Conservation (phyloP, 2,113 vertebrate species). For the Zeus faber region DNA sequence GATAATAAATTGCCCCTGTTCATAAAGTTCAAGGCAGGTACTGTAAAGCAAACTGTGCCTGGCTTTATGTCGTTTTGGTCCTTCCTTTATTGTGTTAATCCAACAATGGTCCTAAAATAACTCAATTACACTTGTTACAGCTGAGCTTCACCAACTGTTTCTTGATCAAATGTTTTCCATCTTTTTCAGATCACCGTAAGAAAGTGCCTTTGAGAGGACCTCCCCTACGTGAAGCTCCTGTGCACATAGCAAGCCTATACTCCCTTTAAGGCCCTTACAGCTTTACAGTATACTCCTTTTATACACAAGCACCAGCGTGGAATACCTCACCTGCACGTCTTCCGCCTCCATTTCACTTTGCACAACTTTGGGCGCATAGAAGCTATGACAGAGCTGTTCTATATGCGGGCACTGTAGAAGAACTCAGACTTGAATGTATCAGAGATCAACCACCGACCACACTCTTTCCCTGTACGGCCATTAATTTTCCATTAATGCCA, state of each 20-base stretch:
- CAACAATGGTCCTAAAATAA: no score
- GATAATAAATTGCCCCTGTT: no score
- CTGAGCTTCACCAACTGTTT: not conserved
- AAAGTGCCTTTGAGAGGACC: slow-evolving; percentile 84
- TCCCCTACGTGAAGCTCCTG: slow-evolving; percentile 59
- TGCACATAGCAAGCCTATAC: slow-evolving; percentile 42
- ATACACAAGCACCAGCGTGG: slow-evolving; percentile 44
- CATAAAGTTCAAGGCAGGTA: no score
- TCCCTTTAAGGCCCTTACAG: slow-evolving; percentile 65
- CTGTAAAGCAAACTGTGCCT: no score
- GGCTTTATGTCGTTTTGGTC: no score
- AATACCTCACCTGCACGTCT: slow-evolving; percentile 72
- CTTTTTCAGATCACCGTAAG: slow-evolving; percentile 77
- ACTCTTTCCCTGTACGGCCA: slow-evolving; percentile 60
- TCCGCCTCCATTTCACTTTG: slow-evolving; percentile 63
- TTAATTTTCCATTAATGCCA: slow-evolving; percentile 68
- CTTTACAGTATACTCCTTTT: no score
- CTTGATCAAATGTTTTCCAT: slow-evolving; percentile 13
- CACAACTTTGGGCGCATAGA: slow-evolving; percentile 39
- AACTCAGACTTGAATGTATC: slow-evolving; percentile 45
- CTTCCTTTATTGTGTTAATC: no score
- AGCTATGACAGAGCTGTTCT: slow-evolving; percentile 30
- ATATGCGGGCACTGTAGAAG: slow-evolving; percentile 60
- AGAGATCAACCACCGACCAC: slow-evolving; percentile 57
- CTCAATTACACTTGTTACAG: not conserved